Conservation (phyloP, 1,140 invertebrate genomes). For the Riptortus pedestris region DNA sequence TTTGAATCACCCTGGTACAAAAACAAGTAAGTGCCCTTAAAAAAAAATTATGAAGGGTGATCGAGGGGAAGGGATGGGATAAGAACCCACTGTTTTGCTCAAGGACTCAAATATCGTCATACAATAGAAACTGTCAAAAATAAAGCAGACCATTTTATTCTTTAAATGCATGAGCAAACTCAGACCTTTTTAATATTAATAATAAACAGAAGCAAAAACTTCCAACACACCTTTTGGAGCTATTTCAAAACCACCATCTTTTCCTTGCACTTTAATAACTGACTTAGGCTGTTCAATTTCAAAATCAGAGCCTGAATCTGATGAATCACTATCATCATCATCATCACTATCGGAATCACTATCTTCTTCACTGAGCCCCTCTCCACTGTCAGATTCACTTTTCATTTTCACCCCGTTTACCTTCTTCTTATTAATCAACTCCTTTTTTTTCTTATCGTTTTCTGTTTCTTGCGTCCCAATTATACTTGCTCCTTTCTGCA, state of each 20-base stretch:
- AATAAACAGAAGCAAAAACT: too few species aligned
- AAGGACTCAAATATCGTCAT: too few species aligned
- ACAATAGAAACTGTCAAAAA: too few species aligned
- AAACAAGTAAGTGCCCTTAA: too few species aligned
- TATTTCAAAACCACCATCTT: conserved; percentile 30
- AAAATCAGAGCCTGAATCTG: conserved; percentile 42
- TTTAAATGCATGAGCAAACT: too few species aligned
- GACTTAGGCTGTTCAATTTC: conserved; percentile 45
- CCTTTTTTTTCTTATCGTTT: conserved; percentile 23
- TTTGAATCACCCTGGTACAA: too few species aligned
- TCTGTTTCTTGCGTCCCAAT: conserved; percentile 39
- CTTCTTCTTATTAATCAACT: conserved; percentile 24
- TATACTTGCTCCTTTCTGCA: conserved; percentile 55
- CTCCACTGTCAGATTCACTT: conserved; percentile 9
- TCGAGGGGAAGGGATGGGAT: too few species aligned
- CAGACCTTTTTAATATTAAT: too few species aligned
- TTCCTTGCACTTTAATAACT: conserved; percentile 21
- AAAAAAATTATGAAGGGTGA: too few species aligned
- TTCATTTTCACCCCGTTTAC: background rate
- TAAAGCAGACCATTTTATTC: too few species aligned
- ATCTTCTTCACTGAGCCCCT: conserved; percentile 30
- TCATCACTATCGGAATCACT: conserved; percentile 36
- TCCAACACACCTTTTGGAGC: conserved; percentile 29
- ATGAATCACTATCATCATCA: conserved; percentile 30
- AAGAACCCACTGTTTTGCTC: too few species aligned